Base-by-base conservation (phyloP, 2,888 invertebrate genomes). In the Masnerella sp. region DNA sequence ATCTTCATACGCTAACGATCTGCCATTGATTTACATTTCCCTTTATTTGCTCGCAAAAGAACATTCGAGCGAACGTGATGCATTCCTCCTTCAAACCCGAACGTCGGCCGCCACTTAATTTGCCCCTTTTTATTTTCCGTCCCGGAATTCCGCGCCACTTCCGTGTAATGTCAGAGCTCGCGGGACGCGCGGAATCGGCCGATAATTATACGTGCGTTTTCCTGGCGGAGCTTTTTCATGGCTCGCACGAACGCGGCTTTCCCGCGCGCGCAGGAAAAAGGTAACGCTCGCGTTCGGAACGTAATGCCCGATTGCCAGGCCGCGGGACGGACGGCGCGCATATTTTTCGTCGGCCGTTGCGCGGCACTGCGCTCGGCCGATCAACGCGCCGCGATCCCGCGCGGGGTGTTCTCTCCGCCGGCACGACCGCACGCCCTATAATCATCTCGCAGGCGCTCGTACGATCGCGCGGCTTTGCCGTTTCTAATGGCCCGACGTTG, bases 391-490 rank as follows among this genome's bases (percentile, higher is more conserved):
- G 65, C 72, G 61, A 64, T 49, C 58, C 58, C 51, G 11, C 34
- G 59, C 32, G 42, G 56, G 56, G 52, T 47, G 62, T 56, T 70
- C 58, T 64, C 52, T 49, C 8, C 54, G 40, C 61, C 20, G 43
- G 59, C 72, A 65, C 54, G 54, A 65, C 61, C 18, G 61, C 61
- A 72, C 22, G 61, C 72, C 54, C 72, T 72, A 47, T 72, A 72
- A 72, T 72, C 72, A 72, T 71, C 59, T 59, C 40, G 9, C 71
- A 59, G 65, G 71, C 71, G 49, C 54, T 54, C 51, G 52, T 40
- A 36, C 30, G 70, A 64, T 51, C 59, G 30, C 38, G 45, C 47
- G 54, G 11, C 22, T 47, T 32, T 54, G 71, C 65, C 54, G 59
- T 72, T 67, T 72, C 72, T 72, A 72, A 72, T 67, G 65, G 61